Conservation (phyloP, 1,140 invertebrate species). For the Aphelenchoides fujianensis region DNA sequence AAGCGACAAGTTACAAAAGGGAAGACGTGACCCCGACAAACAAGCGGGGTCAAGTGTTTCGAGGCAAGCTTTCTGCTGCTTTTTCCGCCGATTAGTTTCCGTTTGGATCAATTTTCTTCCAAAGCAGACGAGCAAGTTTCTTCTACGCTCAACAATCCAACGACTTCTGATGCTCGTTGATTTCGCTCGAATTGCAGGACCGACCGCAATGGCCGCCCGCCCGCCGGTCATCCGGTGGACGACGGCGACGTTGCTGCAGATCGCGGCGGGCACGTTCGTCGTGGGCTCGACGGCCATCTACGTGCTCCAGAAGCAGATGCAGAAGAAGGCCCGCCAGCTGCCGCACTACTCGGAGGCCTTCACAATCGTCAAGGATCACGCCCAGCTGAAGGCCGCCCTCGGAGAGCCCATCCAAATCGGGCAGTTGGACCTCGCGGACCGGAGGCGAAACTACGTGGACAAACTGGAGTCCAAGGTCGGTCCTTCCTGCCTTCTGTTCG, state of each 20-base stretch:
- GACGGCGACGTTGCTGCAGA: conserved; percentile 37
- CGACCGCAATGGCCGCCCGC: neutral
- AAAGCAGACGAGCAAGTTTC: too few relatives aligned
- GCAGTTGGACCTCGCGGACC: conserved; percentile 50
- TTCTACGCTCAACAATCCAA: too few relatives aligned
- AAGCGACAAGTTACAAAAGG: too few relatives aligned
- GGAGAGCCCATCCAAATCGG: conserved; percentile 54
- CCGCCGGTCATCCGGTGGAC: neutral
- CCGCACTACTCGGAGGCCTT: conserved; percentile 53
- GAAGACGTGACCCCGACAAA: too few relatives aligned
- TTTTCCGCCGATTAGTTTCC: too few relatives aligned
- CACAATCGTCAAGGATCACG: conserved; percentile 49
- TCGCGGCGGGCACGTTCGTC: conserved; percentile 39
- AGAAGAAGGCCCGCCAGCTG: conserved; percentile 42
- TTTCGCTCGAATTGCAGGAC: too few relatives aligned
- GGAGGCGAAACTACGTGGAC: conserved; percentile 49
- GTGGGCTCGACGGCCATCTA: conserved; percentile 46
- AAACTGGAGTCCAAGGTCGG: conserved; percentile 48
- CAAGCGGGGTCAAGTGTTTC: too few relatives aligned
- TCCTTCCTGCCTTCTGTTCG: conserved; percentile 30
- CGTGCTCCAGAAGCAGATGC: conserved; percentile 46
- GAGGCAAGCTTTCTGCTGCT: too few relatives aligned
- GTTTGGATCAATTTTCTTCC: too few relatives aligned
- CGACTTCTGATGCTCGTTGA: too few relatives aligned
- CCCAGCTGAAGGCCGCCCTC: conserved; percentile 37